These are phyloP conservation scores for Columba livia DNA, from an alignment of 2,113 vertebrate genomes.

Conservation along the genomic window DNA sequence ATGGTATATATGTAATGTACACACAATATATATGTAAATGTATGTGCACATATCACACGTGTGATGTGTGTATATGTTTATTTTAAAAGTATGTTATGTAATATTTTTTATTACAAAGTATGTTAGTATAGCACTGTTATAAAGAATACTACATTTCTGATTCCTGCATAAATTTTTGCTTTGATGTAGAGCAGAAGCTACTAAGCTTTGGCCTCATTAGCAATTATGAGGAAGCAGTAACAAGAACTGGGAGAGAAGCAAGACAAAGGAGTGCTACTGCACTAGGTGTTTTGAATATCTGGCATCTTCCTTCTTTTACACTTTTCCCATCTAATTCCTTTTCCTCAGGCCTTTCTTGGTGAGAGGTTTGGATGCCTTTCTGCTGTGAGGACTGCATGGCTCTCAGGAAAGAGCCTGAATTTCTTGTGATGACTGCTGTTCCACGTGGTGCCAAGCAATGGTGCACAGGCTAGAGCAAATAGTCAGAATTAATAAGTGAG, in stretches of 20 bases:
- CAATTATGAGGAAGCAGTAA: not conserved
- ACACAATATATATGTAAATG: not conserved
- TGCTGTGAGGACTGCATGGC: not conserved
- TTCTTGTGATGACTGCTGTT: not conserved
- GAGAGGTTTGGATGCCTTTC: not conserved
- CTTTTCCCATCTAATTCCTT: not conserved
- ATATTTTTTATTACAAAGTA: not conserved
- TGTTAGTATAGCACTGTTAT: not conserved
- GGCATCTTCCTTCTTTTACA: not conserved
- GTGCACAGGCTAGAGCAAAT: not conserved
- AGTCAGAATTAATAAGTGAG: not conserved
- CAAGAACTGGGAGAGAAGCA: not conserved
- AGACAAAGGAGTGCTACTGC: not conserved
- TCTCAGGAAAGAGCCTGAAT: not conserved
- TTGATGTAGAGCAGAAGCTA: not conserved
- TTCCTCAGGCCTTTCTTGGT: not conserved
- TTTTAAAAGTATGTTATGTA: not conserved
- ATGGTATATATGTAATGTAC: not conserved
- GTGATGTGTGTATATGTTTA: not conserved
- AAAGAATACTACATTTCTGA: not conserved
- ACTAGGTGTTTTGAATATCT: not conserved
- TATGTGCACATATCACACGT: not conserved
- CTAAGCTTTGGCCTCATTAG: not conserved
- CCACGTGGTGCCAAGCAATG: accelerated
- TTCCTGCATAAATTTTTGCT: not conserved